Conservation (phyloP, 2,797 vertebrate genomes). For the Syngnathus rostellatus region DNA sequence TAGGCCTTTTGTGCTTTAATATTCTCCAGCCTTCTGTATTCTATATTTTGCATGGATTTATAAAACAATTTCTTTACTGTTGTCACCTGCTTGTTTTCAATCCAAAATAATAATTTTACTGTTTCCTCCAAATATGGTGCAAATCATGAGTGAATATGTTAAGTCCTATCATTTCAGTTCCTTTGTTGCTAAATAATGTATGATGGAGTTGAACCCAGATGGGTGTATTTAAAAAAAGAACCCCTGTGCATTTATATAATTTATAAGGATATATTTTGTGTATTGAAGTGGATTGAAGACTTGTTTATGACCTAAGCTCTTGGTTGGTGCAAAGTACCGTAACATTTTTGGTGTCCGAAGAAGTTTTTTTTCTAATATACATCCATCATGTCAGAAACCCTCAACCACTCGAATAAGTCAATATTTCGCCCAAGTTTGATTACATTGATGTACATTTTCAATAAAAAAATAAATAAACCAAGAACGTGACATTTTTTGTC, state of each 20-base stretch:
- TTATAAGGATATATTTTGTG: constrained; percentile 80
- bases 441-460: constrained; percentile 77
- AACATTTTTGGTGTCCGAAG: constrained; percentile 61
- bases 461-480: constrained; percentile 73
- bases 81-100: constrained; percentile 54
- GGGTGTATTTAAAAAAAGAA: constrained; percentile 45
- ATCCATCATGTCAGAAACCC: constrained; percentile 50
- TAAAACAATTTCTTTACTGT: constrained; percentile 36
- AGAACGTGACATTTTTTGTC: constrained; percentile 18
- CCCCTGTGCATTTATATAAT: constrained; percentile 72
- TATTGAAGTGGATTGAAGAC: constrained; percentile 66
- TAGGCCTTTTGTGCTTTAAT: constrained; percentile 65
- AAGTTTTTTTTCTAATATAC: constrained; percentile 67
- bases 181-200: constrained; percentile 67
- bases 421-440: constrained; percentile 65
- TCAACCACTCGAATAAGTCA: constrained; percentile 51
- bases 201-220: constrained; percentile 56
- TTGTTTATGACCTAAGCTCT: constrained; percentile 67
- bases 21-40: constrained; percentile 45
- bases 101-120: constrained; percentile 40
- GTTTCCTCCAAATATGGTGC: constrained; percentile 51
- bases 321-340: constrained; percentile 58
- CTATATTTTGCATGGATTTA: constrained; percentile 65
- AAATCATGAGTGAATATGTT: constrained; percentile 55
- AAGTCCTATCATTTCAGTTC: constrained; percentile 44